These are phyloP conservation scores for Orchesella cincta DNA, from an alignment of 1,140 invertebrate genomes.

Conservation along the genomic window DNA sequence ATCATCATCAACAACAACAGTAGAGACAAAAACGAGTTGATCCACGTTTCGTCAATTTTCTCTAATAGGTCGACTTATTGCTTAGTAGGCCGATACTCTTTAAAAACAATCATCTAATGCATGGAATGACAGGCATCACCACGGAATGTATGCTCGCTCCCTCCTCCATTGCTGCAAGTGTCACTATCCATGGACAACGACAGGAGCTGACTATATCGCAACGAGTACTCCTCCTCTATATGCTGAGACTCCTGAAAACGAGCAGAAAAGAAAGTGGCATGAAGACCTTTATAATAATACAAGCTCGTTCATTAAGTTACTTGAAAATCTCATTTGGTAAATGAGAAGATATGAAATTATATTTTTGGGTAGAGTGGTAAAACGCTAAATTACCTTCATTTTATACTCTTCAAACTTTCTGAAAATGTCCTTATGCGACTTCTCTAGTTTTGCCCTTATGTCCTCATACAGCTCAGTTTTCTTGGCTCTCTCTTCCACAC, in stretches of 20 bases:
- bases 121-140: slow-evolving; percentile 19
- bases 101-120: slow-evolving; percentile 7
- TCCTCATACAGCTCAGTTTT: slow-evolving; percentile 52
- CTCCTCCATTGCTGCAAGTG: slow-evolving; percentile 22
- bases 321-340: no score
- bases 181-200: slow-evolving; percentile 23
- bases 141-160: slow-evolving; percentile 23
- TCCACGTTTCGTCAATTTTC: neutral
- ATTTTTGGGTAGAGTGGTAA: slow-evolving; percentile 26
- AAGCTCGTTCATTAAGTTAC: no score
- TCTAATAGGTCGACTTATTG: slow-evolving; percentile 45
- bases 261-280: neutral
- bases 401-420: slow-evolving; percentile 52
- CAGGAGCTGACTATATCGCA: slow-evolving; percentile 1
- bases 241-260: slow-evolving; percentile 12
- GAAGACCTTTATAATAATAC: neutral
- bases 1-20: neutral
- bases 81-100: slow-evolving; percentile 44
- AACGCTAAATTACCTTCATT: slow-evolving; percentile 47
- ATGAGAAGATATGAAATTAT: no score
- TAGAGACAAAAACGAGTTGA: neutral
- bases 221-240: slow-evolving; percentile 19
- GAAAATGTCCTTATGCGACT: slow-evolving; percentile 55
- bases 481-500: slow-evolving; percentile 72
- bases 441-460: slow-evolving; percentile 55